Conservation (phyloP, 2,797 vertebrate species). For the Eutrigla gurnardus region DNA sequence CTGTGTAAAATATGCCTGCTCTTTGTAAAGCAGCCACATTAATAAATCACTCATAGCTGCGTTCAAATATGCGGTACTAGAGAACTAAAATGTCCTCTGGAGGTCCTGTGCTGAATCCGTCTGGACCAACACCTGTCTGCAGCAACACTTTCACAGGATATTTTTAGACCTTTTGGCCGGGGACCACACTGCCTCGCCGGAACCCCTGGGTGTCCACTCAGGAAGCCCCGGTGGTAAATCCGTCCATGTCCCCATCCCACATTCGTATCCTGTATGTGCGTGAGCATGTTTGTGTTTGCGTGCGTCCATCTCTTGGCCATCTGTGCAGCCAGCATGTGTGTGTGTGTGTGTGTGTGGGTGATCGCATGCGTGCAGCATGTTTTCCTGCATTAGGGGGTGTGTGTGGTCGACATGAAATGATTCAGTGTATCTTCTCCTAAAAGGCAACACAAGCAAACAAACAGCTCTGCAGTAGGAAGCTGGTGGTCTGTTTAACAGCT, state of each 20-base stretch:
- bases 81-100: neutral
- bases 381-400: conserved; percentile 13
- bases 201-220: conserved; percentile 36
- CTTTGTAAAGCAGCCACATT: too few relatives aligned
- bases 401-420: conserved; percentile 65
- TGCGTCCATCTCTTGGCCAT: conserved; percentile 29
- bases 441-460: conserved; percentile 69
- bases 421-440: conserved; percentile 60
- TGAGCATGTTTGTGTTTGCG: conserved; percentile 28
- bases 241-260: conserved; percentile 16
- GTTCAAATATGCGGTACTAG: neutral
- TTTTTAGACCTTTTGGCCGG: neutral
- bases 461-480: conserved; percentile 61
- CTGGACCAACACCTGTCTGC: conserved; percentile 1
- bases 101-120: too few relatives aligned
- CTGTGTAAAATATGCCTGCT: neutral
- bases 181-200: neutral
- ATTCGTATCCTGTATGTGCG: conserved; percentile 50
- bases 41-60: neutral
- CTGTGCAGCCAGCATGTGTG: conserved; percentile 42
- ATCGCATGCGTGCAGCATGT: conserved; percentile 44
- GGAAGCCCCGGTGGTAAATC: conserved; percentile 42
- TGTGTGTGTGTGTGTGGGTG: conserved; percentile 26
- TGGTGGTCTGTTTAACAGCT: conserved; percentile 66
- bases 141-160: neutral